Base-by-base conservation (phyloP, 2,113 vertebrate genomes). In the Crotophaga sulcirostris region DNA sequence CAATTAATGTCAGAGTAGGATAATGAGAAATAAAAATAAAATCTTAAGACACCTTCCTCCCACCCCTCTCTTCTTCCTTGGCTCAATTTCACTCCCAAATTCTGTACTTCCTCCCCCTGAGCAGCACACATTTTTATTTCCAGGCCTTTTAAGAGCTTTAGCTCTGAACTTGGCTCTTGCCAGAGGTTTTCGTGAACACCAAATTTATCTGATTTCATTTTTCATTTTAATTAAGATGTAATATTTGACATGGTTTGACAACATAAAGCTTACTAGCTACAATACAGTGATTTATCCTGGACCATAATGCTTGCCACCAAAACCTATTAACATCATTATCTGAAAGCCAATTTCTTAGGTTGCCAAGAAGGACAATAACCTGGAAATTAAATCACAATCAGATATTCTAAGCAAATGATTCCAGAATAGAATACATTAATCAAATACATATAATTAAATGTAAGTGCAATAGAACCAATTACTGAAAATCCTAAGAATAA, bases 371-470 rank as follows among this genome's bases (percentile, higher is more conserved):
- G 76, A 79, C 62, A 97, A 93, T 93, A 93, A 77, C 36, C 54
- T 89, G 21, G 21, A 91, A 95, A 95, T 97, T 95, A 94, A 93
- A 76, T 84, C 54, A 89, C 45, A 93, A 94, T 87, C 83, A 95
- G 82, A 95, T 89, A 96, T 89, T 93, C 84, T 76, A 94, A 94
- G 89, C 42, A 94, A 94, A 87, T 87, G 11, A 87, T 88, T 94
- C 83, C 52, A 83, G 94, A 95, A 89, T 58, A 78, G 34, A 94
- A 82, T 74, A 47, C 84, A 92, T 96, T 95, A 70, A 96, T 94
- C 56, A 97, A 89, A 95, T 92, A 92, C 70, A 69, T 16, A 84
- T 95, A 94, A 96, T 90, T 94, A 96, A 84, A 86, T 92, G 2
- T 87, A 94, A 94, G 88, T 78, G 44, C 60, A 80, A 91, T 80